Base-by-base conservation (phyloP, 1,140 invertebrate species). In the Luehdorfia chinensis region DNA sequence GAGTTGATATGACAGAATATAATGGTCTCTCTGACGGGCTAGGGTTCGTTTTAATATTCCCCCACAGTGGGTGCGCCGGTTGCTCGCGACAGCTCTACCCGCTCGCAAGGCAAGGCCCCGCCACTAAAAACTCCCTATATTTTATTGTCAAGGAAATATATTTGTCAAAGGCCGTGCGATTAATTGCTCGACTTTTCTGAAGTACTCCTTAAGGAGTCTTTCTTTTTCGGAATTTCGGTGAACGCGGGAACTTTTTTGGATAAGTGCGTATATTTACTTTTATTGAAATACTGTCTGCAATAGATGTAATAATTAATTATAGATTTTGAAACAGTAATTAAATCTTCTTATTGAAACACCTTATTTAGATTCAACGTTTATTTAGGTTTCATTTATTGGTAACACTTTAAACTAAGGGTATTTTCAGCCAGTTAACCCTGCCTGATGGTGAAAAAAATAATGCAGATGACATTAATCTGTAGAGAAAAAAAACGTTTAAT, bases 81-180 rank as follows among this genome's bases (percentile, higher is more conserved):
- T 71, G 74, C 50, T 33, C 53, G 63, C 68, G 77, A 77, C 77
- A 70, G 75, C 58, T 76, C 66, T 68, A 61, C 61, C 59, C 68
- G 65, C 60, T 73, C 57, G 56, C 66, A 56, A 63, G 66, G 50
- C 64, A 48, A 50, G 55, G 36, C 50, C 51, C 47, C 36, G 66
- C 61, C 60, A 64, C 62, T 76, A 80, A 75, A 76, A 80, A 76
- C 68, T 66, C 63, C 49, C 44, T 66, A 74, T 76, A 80, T 75
- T 80, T 83, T 75, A 83, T 79, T 73, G 66, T 76, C 68, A 67
- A 73, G 59, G 63, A 79, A 74, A 76, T 75, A 74, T 79, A 77
- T 79, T 75, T 80, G 69, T 74, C 71, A 75, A 72, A 77, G 59
- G 58, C 61, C 55, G 52, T 68, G 59, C 69, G 61, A 77, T 73